Evolutionary conservation across 2,113 vertebrate species (phyloP).

Genomic region (Sigmodon hispidus): DNA sequence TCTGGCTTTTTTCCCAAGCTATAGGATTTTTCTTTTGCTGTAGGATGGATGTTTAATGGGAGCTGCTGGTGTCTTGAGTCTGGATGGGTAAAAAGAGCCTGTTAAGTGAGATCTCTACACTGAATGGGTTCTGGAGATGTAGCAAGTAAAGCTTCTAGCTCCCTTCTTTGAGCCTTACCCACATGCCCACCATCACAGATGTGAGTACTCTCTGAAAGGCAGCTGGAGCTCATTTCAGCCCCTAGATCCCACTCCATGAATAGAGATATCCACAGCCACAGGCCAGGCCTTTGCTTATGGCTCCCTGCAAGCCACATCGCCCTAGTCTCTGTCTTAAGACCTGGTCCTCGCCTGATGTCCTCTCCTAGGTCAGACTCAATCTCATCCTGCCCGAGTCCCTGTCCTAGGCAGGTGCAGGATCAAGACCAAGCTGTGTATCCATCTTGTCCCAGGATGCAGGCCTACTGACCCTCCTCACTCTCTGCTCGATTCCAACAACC

Average conservation of each 20-base stretch:
- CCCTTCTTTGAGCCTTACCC: neutral
- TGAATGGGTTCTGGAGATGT: neutral
- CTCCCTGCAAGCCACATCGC: neutral
- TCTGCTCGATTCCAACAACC: neutral
- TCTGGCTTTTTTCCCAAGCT: neutral
- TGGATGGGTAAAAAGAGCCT: neutral
- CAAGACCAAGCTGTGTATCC: neutral
- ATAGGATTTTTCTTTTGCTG: neutral
- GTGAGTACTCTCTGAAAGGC: neutral
- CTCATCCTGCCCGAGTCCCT: neutral
- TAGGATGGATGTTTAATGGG: neutral
- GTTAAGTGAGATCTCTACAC: neutral
- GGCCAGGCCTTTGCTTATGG: neutral
- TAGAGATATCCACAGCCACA: neutral
- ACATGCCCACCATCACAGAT: neutral
- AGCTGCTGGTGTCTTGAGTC: neutral
- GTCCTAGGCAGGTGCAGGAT: neutral
- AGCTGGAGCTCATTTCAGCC: neutral
- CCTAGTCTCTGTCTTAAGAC: neutral
- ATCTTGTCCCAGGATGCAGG: neutral
- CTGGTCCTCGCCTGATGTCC: neutral
- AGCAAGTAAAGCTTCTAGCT: no score
- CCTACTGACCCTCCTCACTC: neutral
- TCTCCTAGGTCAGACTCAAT: neutral
- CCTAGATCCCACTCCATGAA: neutral